Percentiles rank a stretch among this genome's conserved stretches.
Evolutionary conservation across 2,797 vertebrate genomes (phyloP).

Genomic region (Pteronotus mesoamericanus): DNA sequence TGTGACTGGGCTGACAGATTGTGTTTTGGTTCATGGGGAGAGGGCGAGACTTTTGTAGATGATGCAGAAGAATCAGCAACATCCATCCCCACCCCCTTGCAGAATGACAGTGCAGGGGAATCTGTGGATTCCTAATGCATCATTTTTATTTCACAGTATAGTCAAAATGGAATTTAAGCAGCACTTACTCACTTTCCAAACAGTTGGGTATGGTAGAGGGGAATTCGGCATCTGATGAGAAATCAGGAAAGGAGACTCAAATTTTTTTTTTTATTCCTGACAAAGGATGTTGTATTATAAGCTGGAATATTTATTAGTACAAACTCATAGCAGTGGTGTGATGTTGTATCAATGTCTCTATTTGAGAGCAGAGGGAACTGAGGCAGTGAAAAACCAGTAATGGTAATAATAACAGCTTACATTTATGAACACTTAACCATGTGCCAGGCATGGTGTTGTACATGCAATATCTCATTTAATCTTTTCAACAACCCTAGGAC

Average conservation of each 20-base stretch:
- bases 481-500: background rate
- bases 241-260: slow-evolving; percentile 1
- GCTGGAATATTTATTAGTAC: background rate
- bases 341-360: background rate
- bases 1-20: background rate
- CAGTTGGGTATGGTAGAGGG: slow-evolving; percentile 43
- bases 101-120: slow-evolving; percentile 51
- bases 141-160: slow-evolving; percentile 52
- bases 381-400: background rate
- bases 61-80: background rate
- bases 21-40: slow-evolving; percentile 6
- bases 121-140: slow-evolving; percentile 58
- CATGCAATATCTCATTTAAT: background rate
- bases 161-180: slow-evolving; percentile 61
- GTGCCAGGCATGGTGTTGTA: background rate
- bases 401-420: background rate
- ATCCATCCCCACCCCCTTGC: background rate
- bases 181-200: slow-evolving; percentile 64
- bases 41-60: slow-evolving; percentile 27
- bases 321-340: background rate
- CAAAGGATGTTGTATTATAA: background rate
- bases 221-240: slow-evolving; percentile 48
- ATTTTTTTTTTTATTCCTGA: background rate
- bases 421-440: background rate
- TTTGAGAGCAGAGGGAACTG: background rate